Evolutionary conservation across 2,888 invertebrate genomes (phyloP), one percentile per base, ranked within the genome.

Genomic region (Melinaea marsaeus): DNA sequence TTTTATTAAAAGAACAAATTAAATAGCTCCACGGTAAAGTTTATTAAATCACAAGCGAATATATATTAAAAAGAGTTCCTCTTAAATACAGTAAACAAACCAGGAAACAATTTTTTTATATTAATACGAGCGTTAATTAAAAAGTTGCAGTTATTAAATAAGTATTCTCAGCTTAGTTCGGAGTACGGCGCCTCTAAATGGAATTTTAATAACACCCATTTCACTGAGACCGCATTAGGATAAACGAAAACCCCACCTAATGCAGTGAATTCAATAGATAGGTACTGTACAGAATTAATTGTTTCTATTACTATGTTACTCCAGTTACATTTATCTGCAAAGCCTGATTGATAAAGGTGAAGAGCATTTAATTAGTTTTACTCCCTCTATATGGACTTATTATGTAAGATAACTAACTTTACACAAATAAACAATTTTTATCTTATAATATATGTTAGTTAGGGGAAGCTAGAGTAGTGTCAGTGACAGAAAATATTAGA

Each of bases 81-180:
- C 6, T 9, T 42, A 51, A 22, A 51, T 32, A 42, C 68, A 70
- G 79, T 81, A 82, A 75, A 80, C 76, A 72, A 76, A 70, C 69
- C 73, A 76, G 76, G 79, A 79, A 76, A 73, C 77, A 72, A 61
- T 73, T 73, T 78, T 75, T 84, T 79, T 82, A 78, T 75, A 72
- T 77, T 80, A 76, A 80, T 79, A 79, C 77, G 75, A 74, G 75
- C 72, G 72, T 82, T 86, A 85, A 85, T 86, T 84, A 85, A 85
- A 84, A 85, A 83, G 79, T 82, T 81, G 77, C 79, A 80, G 78
- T 80, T 80, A 80, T 75, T 71, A 71, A 75, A 69, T 77, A 77
- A 74, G 80, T 79, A 77, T 79, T 78, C 79, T 72, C 72, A 67
- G 72, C 60, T 69, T 63, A 69, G 76, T 75, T 71, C 64, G 57